Percentiles rank a stretch among this genome's conserved stretches.
Conservation (phyloP, 2,888 invertebrate species). For the Chloroclysta siterata region DNA sequence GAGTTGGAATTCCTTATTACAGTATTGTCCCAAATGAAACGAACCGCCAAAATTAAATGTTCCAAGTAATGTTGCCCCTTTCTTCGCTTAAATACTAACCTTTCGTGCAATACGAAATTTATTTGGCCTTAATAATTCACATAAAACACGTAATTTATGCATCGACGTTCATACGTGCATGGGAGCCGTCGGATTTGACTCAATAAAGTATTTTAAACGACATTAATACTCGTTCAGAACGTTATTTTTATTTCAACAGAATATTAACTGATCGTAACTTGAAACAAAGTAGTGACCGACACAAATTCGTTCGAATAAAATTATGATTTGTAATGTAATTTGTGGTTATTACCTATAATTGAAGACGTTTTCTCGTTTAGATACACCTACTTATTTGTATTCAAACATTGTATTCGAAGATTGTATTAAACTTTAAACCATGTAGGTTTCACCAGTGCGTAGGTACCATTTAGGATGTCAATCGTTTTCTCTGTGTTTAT, state of each 20-base stretch:
- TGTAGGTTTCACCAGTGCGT: no score
- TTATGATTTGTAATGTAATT: constrained; percentile 36
- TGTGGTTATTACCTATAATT: constrained; percentile 25
- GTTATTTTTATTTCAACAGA: constrained; percentile 61
- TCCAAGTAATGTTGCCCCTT: constrained; percentile 43
- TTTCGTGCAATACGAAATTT: constrained; percentile 57
- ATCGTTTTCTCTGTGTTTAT: no score
- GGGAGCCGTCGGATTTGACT: constrained; percentile 63
- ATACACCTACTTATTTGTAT: no score
- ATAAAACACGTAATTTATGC: constrained; percentile 74
- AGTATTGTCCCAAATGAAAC: neutral
- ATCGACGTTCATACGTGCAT: constrained; percentile 62
- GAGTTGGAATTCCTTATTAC: no score
- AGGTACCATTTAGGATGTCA: no score
- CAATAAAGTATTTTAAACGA: constrained; percentile 73
- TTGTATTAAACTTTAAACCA: no score
- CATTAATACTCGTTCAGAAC: constrained; percentile 60
- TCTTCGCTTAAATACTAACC: constrained; percentile 41
- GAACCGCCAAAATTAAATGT: constrained; percentile 9
- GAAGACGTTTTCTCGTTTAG: constrained; percentile 1
- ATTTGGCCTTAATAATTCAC: constrained; percentile 63
- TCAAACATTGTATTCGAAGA: no score
- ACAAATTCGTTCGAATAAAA: constrained; percentile 33
- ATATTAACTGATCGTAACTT: constrained; percentile 55
- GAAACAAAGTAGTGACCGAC: constrained; percentile 47